Base-by-base conservation (phyloP, 2,797 vertebrate species). In the Pseudomugil tenellus region DNA sequence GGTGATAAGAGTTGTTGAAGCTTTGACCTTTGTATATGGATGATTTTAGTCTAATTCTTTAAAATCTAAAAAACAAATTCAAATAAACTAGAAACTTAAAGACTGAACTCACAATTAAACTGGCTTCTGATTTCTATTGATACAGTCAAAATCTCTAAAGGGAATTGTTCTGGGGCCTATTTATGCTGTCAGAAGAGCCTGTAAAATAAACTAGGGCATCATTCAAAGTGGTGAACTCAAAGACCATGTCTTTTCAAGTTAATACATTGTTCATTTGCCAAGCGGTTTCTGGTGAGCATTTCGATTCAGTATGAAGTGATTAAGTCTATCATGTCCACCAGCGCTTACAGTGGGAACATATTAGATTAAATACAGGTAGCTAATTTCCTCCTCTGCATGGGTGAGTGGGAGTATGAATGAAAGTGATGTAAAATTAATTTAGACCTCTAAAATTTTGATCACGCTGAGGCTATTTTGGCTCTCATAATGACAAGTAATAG, bases 301-400 rank as follows among this genome's bases (percentile, higher is more conserved):
- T 84, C 88, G 88, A 88, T 91, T 89, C 88, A 88, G 72, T 79
- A 76, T 71, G 79, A 91, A 87, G 81, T 92, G 92, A 91, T 92
- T 90, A 93, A 89, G 91, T 92, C 87, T 87, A 91, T 92, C 92
- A 92, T 92, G 90, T 93, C 90, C 89, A 92, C 90, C 86, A 91
- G 89, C 89, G 82, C 90, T 89, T 90, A 90, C 87, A 86, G 88
- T 82, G 89, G 86, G 87, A 91, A 88, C 89, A 91, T 91, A 92
- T 91, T 92, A 89, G 87, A 92, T 92, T 92, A 92, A 90, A 91
- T 90, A 90, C 88, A 92, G 91, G 92, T 92, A 93, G 89, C 90
- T 92, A 90, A 92, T 92, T 93, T 93, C 91, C 90, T 91, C 91
- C 85, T 82, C 89, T 91, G 91, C 90, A 91, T 90, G 88, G 86